phyloP scores from a whole-genome alignment of 2,113 vertebrate genomes.

The Hydrochoerus hydrochaeris region DNA sequence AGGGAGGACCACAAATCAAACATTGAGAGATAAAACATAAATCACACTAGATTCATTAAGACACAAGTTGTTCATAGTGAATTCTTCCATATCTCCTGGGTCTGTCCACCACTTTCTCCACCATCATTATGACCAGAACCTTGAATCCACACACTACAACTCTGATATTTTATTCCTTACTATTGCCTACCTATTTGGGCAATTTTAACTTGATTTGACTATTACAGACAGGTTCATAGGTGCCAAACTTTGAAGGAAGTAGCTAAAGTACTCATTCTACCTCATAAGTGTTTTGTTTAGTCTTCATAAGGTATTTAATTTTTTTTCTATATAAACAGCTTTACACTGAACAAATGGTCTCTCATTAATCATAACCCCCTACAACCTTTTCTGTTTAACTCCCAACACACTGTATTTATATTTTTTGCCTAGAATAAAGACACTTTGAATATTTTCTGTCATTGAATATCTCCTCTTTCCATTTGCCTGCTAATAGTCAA shows the following conservation, averaged over 20 bases:
- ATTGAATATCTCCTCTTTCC: neutral
- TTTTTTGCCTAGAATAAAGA: slow-evolving; percentile 11
- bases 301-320: neutral
- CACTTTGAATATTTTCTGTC: neutral
- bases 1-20: neutral
- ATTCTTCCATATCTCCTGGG: neutral
- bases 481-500: neutral
- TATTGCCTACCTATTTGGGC: neutral
- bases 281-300: neutral
- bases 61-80: neutral
- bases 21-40: neutral
- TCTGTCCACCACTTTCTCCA: neutral
- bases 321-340: neutral
- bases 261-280: neutral
- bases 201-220: slow-evolving; percentile 55
- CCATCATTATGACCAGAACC: neutral
- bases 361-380: neutral
- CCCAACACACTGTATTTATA: neutral
- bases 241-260: slow-evolving; percentile 24
- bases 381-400: neutral
- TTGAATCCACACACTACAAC: neutral
- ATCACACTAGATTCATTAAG: neutral
- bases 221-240: neutral
- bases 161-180: neutral
- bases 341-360: neutral